A percentile compares a stretch with the other conserved stretches of the same genome.
Evolutionary conservation across 2,113 vertebrate species (phyloP).

Genomic region (Macaca nemestrina): DNA sequence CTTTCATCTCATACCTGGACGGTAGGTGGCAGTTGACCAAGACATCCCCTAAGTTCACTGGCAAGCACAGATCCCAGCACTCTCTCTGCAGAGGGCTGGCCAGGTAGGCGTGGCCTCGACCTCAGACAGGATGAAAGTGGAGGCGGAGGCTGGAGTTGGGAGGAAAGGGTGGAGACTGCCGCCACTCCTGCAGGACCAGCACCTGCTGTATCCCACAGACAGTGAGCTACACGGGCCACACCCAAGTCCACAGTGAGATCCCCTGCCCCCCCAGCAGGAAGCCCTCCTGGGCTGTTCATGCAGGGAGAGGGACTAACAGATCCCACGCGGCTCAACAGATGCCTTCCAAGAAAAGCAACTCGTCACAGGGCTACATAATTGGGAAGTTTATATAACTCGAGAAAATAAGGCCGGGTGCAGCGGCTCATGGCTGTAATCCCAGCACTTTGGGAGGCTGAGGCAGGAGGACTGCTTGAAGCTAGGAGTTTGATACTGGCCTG

Average conservation of each 20-base stretch:
- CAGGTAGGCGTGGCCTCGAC: background rate
- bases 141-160: no score
- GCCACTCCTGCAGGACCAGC: background rate
- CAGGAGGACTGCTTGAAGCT: no score
- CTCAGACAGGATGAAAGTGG: background rate
- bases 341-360: background rate
- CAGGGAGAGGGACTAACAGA: no score
- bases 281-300: background rate
- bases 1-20: background rate
- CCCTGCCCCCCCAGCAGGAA: background rate
- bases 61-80: background rate
- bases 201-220: background rate
- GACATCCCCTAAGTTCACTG: background rate
- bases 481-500: no score
- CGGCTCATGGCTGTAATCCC: no score
- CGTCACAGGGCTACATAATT: background rate
- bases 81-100: background rate
- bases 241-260: fast-evolving
- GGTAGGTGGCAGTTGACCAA: background rate
- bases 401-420: background rate
- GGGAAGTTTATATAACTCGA: background rate
- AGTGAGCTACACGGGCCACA: background rate
- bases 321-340: fast-evolving
- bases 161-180: background rate
- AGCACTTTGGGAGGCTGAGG: no score